These are phyloP conservation scores for Ephydatia muelleri DNA, from an alignment of 37 sponge, comb jelly and placozoan genomes.

Conservation along the genomic window DNA sequence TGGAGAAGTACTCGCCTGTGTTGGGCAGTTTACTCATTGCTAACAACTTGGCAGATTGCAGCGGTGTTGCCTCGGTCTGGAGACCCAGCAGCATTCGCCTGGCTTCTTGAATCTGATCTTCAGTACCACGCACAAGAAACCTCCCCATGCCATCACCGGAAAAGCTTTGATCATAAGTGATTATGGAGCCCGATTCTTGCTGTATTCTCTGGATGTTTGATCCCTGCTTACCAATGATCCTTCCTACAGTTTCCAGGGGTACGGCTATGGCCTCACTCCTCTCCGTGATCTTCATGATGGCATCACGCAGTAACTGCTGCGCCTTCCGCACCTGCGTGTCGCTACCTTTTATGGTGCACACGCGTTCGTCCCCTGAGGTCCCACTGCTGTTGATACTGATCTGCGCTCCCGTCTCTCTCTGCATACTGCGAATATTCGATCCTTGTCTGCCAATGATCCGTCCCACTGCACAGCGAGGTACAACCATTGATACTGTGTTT, in stretches of 20 bases:
- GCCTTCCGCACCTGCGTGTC: neutral
- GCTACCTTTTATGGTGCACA: neutral
- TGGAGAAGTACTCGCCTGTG: constrained; percentile 19
- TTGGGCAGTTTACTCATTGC: neutral
- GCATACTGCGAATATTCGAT: constrained; percentile 20
- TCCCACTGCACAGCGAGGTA: constrained; percentile 33
- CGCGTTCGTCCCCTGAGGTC: neutral
- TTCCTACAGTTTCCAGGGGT: neutral
- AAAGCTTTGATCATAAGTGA: no score
- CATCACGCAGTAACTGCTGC: neutral
- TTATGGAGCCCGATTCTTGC: no score
- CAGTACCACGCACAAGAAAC: no score
- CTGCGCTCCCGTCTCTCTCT: constrained; percentile 41
- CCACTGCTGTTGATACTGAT: neutral
- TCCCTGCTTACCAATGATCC: neutral
- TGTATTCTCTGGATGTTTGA: no score
- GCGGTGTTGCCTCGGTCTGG: no score
- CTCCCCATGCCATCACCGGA: no score
- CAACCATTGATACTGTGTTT: neutral
- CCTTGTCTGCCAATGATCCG: constrained; percentile 54
- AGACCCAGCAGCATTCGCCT: no score
- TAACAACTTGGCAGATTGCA: neutral
- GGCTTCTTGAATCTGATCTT: no score
- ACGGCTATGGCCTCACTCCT: neutral
- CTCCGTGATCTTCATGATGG: no score